Conservation (phyloP, 2,888 invertebrate genomes). For the Altica lythri region DNA sequence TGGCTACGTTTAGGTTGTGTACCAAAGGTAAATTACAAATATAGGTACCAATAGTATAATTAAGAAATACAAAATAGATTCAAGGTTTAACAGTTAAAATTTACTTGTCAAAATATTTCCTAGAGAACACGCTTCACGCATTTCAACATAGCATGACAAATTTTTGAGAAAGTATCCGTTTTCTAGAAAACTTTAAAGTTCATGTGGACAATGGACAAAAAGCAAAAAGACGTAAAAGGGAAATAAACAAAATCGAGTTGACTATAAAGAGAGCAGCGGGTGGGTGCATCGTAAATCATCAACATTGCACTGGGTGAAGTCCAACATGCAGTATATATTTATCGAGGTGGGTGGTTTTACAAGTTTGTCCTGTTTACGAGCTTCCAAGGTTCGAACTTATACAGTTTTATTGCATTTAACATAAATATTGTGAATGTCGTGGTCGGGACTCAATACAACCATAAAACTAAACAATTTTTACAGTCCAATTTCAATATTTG, state of each 20-base stretch:
- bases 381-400: constrained; percentile 38
- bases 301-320: constrained; percentile 48
- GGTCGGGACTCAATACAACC: constrained; percentile 37
- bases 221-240: constrained; percentile 39
- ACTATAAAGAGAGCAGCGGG: constrained; percentile 51
- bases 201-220: constrained; percentile 40
- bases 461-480: constrained; percentile 41
- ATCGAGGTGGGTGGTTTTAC: constrained; percentile 47
- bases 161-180: constrained; percentile 36
- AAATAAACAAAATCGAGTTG: constrained; percentile 49
- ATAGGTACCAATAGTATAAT: no score
- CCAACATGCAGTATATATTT: constrained; percentile 31
- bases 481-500: constrained; percentile 24
- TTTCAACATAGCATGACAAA: constrained; percentile 23
- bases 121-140: constrained; percentile 37
- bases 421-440: constrained; percentile 47
- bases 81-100: constrained; percentile 20
- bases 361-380: constrained; percentile 48
- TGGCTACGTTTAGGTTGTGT: no score
- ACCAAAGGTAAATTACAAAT: no score
- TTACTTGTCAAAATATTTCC: constrained; percentile 33
- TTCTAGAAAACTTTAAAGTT: constrained; percentile 42
- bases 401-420: constrained; percentile 46
- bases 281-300: constrained; percentile 52
- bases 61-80: no score